Base-by-base conservation (phyloP, 2,113 vertebrate genomes). In the Setophaga petechia region DNA sequence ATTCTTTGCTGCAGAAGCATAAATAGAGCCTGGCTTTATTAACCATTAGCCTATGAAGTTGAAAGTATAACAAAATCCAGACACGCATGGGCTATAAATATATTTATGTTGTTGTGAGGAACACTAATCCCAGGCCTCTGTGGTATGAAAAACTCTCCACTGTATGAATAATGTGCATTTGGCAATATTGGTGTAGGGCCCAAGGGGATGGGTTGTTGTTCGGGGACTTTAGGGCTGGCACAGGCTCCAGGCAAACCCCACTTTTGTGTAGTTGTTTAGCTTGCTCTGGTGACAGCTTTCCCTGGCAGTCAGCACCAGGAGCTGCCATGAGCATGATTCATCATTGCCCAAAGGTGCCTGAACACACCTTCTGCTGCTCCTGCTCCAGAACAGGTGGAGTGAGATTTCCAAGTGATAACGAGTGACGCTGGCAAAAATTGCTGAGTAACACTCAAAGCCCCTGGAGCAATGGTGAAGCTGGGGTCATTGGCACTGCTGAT, bases 291-390 rank as follows among this genome's bases (percentile, higher is more conserved):
- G 0, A 9, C 1, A 1, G 43, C 33, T 51, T 62, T 58, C n/a
- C 46, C 22, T 33, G 51, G 51, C 51, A 77, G 58, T 72, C 84
- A 63, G 62, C 3, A 2, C 62, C 65, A 28, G 47, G 62, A 94
- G 47, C 49, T 79, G 90, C 63, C 69, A 19, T 0, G 35, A 75
- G 31, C 19, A 4, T 76, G 92, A 96, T 61, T 91, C 94, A 93
- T 44, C 6, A 3, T 39, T 5, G 27, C 81, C 90, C 71, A 30
- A 87, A 95, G 92, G 84, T 20, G 16, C 87, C 13, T 12, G 43
- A 62, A 37, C 90, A 86, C 86, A 90, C 86, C 91, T 95, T 71
- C 72, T 90, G 88, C 94, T 90, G 20, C 92, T 87, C 68, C 76
- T 69, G 76, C 87, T 78, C 11, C 1, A 82, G 52, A 95, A 59